Percentiles rank a stretch among this genome's conserved stretches.
These are phyloP conservation scores for Dicaeum eximium DNA, from an alignment of 2,113 vertebrate species.

Conservation along the genomic window DNA sequence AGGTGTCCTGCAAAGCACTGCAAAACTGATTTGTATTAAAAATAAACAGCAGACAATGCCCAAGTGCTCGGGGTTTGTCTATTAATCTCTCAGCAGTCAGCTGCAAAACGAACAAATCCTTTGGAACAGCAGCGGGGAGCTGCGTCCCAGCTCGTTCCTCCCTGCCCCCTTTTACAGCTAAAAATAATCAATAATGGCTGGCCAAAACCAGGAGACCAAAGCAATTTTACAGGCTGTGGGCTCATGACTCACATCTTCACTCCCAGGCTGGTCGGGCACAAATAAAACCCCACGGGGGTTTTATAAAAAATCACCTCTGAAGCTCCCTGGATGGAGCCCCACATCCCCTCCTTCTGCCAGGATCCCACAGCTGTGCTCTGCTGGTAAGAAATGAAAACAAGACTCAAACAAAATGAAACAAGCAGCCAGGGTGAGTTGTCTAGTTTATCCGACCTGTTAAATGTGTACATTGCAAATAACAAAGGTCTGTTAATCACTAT, in stretches of 20 bases:
- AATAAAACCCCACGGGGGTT: too few species aligned
- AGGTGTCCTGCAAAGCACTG: slow-evolving; percentile 32
- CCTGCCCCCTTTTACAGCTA: not conserved
- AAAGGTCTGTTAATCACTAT: not conserved
- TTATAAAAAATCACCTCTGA: too few species aligned
- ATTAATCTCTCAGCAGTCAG: slow-evolving; percentile 46
- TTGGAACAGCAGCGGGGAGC: not conserved
- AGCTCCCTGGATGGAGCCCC: fast-evolving
- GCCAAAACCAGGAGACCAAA: not conserved
- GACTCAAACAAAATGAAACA: too few species aligned
- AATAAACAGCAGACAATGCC: slow-evolving; percentile 21
- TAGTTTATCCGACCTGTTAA: not conserved
- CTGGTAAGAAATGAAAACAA: not conserved
- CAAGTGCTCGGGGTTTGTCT: slow-evolving; percentile 8
- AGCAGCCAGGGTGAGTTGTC: not conserved
- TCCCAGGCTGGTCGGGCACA: not conserved
- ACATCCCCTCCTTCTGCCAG: fast-evolving
- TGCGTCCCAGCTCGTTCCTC: not conserved
- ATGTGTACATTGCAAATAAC: not conserved
- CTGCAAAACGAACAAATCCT: slow-evolving; percentile 44
- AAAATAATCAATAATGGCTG: not conserved
- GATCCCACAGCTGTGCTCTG: not conserved
- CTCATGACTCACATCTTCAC: not conserved
- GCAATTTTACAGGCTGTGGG: not conserved
- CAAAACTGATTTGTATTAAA: slow-evolving; percentile 36